phyloP scores from a whole-genome alignment of 2,113 vertebrate species.

The Cephalopholis sonnerati region DNA sequence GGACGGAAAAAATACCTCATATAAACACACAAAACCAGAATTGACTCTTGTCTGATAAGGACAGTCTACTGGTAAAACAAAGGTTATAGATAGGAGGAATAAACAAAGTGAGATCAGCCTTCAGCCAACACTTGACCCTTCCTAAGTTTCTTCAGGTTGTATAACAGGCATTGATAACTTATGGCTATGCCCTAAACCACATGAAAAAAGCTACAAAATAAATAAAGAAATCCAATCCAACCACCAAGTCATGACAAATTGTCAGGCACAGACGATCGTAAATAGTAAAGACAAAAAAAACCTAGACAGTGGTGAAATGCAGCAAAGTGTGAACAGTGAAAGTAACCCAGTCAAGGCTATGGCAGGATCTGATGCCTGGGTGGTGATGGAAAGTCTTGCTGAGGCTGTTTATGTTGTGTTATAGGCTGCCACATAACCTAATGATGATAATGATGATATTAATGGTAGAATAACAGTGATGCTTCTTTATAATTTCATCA shows the following conservation, averaged over 20 bases:
- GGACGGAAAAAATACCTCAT: conserved; percentile 21
- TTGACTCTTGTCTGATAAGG: conserved; percentile 50
- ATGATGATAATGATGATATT: background rate
- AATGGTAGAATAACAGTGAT: background rate
- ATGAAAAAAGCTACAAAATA: conserved; percentile 3
- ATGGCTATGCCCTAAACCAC: background rate
- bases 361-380: conserved; percentile 11
- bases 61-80: conserved; percentile 49
- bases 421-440: background rate
- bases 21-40: conserved; percentile 53
- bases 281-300: conserved; percentile 15
- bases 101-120: conserved; percentile 32
- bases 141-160: conserved; percentile 7
- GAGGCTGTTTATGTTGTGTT: conserved; percentile 8
- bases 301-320: background rate
- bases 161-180: background rate
- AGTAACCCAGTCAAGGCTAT: conserved; percentile 12
- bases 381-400: conserved; percentile 11
- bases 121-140: background rate
- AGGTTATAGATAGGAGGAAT: conserved; percentile 35
- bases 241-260: background rate
- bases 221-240: background rate
- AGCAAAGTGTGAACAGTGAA: conserved; percentile 38
- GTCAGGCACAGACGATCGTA: background rate
- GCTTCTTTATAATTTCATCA: background rate